Conservation (phyloP, 2,113 vertebrate genomes). For the Chaetops frenatus region DNA sequence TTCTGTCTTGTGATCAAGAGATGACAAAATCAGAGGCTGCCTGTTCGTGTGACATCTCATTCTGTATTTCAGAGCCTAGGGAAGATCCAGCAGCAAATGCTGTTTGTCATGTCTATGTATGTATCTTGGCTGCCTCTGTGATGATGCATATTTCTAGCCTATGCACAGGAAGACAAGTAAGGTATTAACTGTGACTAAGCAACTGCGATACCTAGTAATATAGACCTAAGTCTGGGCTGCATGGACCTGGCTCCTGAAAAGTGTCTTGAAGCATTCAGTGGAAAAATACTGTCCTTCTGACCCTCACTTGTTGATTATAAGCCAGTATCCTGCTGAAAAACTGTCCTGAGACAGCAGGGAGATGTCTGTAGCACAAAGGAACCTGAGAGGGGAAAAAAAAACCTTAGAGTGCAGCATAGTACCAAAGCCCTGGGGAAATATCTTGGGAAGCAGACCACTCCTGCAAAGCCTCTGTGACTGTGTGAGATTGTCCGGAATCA, state of each 20-base stretch:
- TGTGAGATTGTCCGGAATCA: background rate
- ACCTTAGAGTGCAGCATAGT: background rate
- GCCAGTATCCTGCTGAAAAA: background rate
- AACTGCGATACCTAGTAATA: background rate
- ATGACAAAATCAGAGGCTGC: background rate
- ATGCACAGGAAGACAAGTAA: background rate
- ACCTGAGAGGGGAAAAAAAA: background rate
- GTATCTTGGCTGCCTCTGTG: background rate
- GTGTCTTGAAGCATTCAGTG: background rate
- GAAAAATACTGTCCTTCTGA: slow-evolving; percentile 2
- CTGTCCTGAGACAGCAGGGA: background rate
- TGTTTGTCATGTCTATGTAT: background rate
- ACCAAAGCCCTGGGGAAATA: background rate
- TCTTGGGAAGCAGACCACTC: background rate
- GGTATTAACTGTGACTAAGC: background rate
- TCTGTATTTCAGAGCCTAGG: background rate
- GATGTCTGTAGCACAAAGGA: background rate
- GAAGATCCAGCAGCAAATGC: background rate
- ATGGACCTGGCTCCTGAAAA: background rate
- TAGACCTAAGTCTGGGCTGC: background rate
- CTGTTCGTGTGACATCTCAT: background rate
- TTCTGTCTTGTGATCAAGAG: background rate
- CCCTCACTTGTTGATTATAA: background rate
- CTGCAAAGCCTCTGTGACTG: background rate
- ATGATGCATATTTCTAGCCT: background rate